Percentiles rank a stretch among this genome's conserved stretches.
phyloP scores from a whole-genome alignment of 2,888 invertebrate species.

The Doris montereyensis region DNA sequence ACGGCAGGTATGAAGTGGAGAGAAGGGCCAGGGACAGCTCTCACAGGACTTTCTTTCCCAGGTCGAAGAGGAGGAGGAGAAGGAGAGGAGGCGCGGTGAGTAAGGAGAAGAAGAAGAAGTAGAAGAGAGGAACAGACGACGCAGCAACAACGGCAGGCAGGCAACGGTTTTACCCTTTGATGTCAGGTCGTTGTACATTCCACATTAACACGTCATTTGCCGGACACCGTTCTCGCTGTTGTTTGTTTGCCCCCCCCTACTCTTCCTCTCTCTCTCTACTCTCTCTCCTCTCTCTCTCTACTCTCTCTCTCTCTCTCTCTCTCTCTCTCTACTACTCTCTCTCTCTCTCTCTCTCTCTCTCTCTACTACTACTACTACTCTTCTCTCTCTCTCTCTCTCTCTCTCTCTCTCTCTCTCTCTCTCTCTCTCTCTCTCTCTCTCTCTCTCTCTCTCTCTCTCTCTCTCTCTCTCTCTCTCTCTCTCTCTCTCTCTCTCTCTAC shows the following conservation, averaged over 20 bases:
- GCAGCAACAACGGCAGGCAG: too few species aligned
- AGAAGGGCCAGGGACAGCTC: background rate
- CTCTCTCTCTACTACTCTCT: background rate
- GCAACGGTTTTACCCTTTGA: too few species aligned
- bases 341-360: constrained; percentile 26
- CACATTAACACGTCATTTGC: too few species aligned
- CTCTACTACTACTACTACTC: background rate
- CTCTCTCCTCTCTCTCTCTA: background rate
- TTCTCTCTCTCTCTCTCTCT: background rate
- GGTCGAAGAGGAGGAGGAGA: background rate
- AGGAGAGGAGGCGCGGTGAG: background rate
- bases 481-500: constrained; percentile 2
- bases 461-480: background rate
- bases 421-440: background rate
- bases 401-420: background rate
- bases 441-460: constrained; percentile 12
- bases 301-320: constrained; percentile 23
- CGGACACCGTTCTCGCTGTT: too few species aligned
- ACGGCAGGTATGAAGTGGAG: background rate
- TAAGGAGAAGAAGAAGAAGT: background rate
- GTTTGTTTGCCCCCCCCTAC: constrained; percentile 3
- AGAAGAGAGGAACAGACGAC: background rate
- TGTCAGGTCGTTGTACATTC: too few species aligned
- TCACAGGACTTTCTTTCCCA: background rate
- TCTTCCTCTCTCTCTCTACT: constrained; percentile 6